These are phyloP conservation scores for Ophioninae sp. DNA, from an alignment of 2,888 invertebrate genomes.

Conservation along the genomic window DNA sequence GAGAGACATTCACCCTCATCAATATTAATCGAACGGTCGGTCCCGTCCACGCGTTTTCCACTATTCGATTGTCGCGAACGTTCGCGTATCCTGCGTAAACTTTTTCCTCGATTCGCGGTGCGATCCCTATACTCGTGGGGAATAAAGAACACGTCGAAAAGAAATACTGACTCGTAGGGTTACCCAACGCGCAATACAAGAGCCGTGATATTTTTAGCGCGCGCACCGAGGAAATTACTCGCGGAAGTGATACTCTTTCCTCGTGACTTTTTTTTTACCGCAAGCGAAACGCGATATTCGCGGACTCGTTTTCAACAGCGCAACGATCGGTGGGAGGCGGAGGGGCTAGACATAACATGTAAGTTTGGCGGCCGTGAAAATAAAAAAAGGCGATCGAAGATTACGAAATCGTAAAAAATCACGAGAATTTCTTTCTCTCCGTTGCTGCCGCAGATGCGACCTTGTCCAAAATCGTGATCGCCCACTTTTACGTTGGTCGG, in stretches of 20 bases:
- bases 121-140: neutral
- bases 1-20: constrained; percentile 1
- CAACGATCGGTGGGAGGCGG: neutral
- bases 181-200: constrained; percentile 12
- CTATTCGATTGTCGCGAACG: too few species aligned
- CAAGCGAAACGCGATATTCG: constrained; percentile 5
- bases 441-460: constrained; percentile 23
- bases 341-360: neutral
- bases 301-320: neutral
- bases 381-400: neutral
- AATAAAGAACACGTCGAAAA: neutral
- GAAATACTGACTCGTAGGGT: constrained; percentile 44
- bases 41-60: neutral
- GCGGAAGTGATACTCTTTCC: neutral
- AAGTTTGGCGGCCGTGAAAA: neutral
- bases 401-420: neutral
- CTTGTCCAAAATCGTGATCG: constrained; percentile 8
- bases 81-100: neutral
- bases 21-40: constrained; percentile 14
- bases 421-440: constrained; percentile 36
- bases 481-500: too few species aligned
- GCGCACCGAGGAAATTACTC: constrained; percentile 3
- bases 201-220: constrained; percentile 44
- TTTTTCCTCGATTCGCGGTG: neutral
- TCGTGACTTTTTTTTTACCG: neutral